Base-by-base conservation (phyloP, 1,140 invertebrate genomes). In the Penaeus indicus region DNA sequence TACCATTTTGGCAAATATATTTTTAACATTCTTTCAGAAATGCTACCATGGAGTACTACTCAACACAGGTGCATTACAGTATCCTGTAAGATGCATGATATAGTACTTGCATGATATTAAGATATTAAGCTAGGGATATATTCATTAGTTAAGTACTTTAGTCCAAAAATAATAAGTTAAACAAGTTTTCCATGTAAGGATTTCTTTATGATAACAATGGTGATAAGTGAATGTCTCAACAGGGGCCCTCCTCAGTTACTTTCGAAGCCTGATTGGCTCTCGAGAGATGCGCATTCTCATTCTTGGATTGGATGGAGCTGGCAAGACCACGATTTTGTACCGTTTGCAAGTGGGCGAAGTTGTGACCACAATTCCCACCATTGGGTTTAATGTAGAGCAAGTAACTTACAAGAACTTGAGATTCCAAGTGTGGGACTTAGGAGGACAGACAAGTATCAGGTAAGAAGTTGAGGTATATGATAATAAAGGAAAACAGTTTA, bases 311-410 rank as follows among this genome's bases (percentile, higher is more conserved):
- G 99, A 99, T 93, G 98, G 98, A 85, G 97, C 97, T 92, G 98
- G 98, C 90, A 99, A 99, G 95, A 99, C 99, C 16, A 99, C 99
- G 82, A 99, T 99, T 94, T 94, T 99, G 69, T 99, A 99, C 94
- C 96, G 97, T 94, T 94, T 99, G 92, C 98, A 99, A 95, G 99
- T 99, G 89, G 99, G 99, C 32, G 98, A 99, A 95, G 98, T 99
- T 78, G 98, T 99, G 2, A 99, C 98, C n/a, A 99, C 99, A 42
- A 99, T 99, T 93, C 98, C 98, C 86, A 99, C 98, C 18, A 99
- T 99, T 92, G 98, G 98, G n/a, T 98, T 98, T 93, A 99, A 99
- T 94, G 98, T 99, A 91, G 97, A 98, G 94, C 97, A 98, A 95
- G 97, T 98, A 77, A 97, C 96, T 91, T 98, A 98, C 93, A 98